Base-by-base conservation (phyloP, 2,113 vertebrate species). In the Haliaeetus leucogaster region DNA sequence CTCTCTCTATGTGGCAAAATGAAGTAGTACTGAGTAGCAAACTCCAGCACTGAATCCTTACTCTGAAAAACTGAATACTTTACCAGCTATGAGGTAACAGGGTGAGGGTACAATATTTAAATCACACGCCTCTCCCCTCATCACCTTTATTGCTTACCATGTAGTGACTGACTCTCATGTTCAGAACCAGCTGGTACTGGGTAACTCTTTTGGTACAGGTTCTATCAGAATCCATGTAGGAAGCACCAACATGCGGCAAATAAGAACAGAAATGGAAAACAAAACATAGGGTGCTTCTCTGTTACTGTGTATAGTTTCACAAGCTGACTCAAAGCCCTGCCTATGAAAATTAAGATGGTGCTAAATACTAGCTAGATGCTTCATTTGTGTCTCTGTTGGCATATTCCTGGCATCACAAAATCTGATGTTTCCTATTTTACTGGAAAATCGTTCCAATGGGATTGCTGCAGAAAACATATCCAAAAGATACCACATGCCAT, bases 111-210 rank as follows among this genome's bases (percentile, higher is more conserved):
- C 34, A 38, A 52, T 11, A 65, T 3, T 42, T 36, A 53, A 53
- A 34, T 52, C 66, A 47, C 1, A 1, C 0, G 1, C 48, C 38
- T 32, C 36, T 40, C 16, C 4, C 15, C 30, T 59, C 34, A 30
- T 30, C 18, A 23, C 10, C 30, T 66, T 56, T 13, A 81, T 13
- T 36, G 43, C 32, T 73, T 77, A 52, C 16, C 29, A 27, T 62
- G 58, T 23, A 40, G 23, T 23, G 5, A 88, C 7, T 2, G 2
- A 29, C 61, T 27, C 22, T 29, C 36, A 34, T 0, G 3, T 52
- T 92, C 45, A 79, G 42, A 91, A 63, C 19, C 45, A 87, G 55
- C 8, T 43, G 22, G 17, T 55, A 52, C 34, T 47, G 43, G 29
- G 29, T 59, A 68, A 50, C 29, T 70, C 32, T n/a, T 79, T 58